A percentile compares a stretch with the other conserved stretches of the same genome.
Conservation (phyloP, 2,888 invertebrate genomes). For the Cheilosia variabilis region DNA sequence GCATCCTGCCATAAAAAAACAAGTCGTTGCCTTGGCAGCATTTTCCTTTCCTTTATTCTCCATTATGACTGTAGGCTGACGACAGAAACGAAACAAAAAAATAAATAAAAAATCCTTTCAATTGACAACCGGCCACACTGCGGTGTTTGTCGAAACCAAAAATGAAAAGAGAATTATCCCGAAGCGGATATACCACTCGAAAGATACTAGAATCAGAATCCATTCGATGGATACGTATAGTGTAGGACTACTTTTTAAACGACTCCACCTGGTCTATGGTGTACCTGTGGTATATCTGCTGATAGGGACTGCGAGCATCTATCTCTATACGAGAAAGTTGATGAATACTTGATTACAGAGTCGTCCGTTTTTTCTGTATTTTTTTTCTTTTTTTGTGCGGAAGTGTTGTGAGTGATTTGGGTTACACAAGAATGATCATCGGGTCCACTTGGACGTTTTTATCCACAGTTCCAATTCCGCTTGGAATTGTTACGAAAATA, state of each 20-base stretch:
- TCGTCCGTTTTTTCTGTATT: conserved; percentile 25
- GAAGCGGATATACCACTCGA: conserved; percentile 71
- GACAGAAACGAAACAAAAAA: conserved; percentile 2
- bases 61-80: conserved; percentile 56
- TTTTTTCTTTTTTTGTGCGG: conserved; percentile 27
- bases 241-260: conserved; percentile 32
- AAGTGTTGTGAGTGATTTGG: conserved; percentile 73
- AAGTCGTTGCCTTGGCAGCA: conserved; percentile 41
- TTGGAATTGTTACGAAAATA: conserved; percentile 34
- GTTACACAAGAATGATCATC: conserved; percentile 65
- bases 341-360: conserved; percentile 73
- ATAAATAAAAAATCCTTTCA: conserved; percentile 51
- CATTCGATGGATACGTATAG: conserved; percentile 14
- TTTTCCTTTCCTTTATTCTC: conserved; percentile 31
- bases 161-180: conserved; percentile 72
- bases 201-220: conserved; percentile 44
- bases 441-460: conserved; percentile 52
- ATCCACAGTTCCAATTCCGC: conserved; percentile 37
- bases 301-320: conserved; percentile 50
- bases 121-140: conserved; percentile 69
- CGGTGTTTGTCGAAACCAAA: conserved; percentile 71
- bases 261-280: conserved; percentile 59
- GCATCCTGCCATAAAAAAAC: neutral
- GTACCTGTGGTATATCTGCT: conserved; percentile 13
- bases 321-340: conserved; percentile 53